Evolutionary conservation across 2,113 vertebrate genomes (phyloP), one percentile per base, ranked within the genome.

Genomic region (Cranoglanis bouderius): DNA sequence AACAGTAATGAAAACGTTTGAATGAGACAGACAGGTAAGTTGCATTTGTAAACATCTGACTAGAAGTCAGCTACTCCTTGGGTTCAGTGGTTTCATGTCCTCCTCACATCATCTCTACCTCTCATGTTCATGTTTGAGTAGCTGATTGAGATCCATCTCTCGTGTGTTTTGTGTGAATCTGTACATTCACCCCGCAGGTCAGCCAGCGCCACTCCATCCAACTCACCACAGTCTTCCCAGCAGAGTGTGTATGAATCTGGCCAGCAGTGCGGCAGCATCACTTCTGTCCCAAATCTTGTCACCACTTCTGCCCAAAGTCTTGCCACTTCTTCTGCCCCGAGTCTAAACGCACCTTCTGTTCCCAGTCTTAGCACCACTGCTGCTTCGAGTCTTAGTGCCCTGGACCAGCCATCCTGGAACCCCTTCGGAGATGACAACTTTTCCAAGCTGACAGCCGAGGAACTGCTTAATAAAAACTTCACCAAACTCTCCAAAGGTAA

Each of bases 371-470:
- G 6, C 43, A 32, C 67, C 21, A 40, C 77, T 2, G n/a, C 65
- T 40, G 43, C 49, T 40, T 1, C 88, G 93, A 67, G 96, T 0
- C 77, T 84, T 82, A 82, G 89, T 46, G 82, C 93, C 24, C 89
- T 90, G 0, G 90, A 90, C 32, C 93, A 94, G 86, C 92, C 94
- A 40, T 92, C 95, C 0, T 99, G 98, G 98, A 99, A 99, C 92
- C 98, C 98, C 0, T 99, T 99, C 9, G 98, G 98, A 10, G 97
- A 99, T 9, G 97, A 99, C 93, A 96, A 96, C 94, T 99, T 99
- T 93, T 98, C 98, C 92, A 97, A 96, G 91, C 96, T 99, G 67
- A 95, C 96, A 1, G 97, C 97, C 9, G 98, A 97, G 88, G 97
- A 98, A 90, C 94, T 98, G 88, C 96, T 97, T 46, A 95, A 97